Conservation (phyloP, 2,113 vertebrate species). For the Hemiscyllium ocellatum region DNA sequence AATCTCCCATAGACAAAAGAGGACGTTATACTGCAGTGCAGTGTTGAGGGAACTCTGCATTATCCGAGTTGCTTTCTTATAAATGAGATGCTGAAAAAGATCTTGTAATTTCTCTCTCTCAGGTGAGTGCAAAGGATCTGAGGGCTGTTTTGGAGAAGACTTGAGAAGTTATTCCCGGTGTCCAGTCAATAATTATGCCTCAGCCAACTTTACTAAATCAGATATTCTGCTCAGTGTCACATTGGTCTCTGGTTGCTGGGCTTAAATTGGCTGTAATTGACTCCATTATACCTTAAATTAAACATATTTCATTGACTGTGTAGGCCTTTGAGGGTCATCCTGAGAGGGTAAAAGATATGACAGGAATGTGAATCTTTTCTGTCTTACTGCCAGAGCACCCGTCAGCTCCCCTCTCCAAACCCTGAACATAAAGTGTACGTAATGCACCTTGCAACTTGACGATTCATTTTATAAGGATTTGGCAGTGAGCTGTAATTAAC, state of each 20-base stretch:
- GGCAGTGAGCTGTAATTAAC: slow-evolving; percentile 12
- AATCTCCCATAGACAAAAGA: background rate
- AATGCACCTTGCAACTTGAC: background rate
- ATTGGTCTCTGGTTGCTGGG: background rate
- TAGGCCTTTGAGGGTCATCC: background rate
- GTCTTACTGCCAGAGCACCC: background rate
- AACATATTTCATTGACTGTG: background rate
- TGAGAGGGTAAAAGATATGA: background rate
- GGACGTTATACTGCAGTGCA: too few relatives aligned
- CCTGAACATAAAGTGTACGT: background rate
- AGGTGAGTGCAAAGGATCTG: background rate
- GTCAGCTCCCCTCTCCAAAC: too few relatives aligned
- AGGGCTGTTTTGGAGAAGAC: background rate
- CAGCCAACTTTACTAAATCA: background rate
- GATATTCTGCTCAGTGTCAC: background rate
- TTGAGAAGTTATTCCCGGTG: background rate
- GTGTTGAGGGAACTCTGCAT: too few relatives aligned
- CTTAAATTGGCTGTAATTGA: background rate
- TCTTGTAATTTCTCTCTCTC: background rate
- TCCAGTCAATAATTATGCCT: background rate
- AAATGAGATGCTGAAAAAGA: background rate
- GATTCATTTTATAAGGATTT: background rate
- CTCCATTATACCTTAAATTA: background rate
- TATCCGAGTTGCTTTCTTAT: background rate
- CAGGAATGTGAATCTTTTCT: background rate